Evolutionary conservation across 2,888 invertebrate species (phyloP).

Genomic region (Platycnemis pennipes): DNA sequence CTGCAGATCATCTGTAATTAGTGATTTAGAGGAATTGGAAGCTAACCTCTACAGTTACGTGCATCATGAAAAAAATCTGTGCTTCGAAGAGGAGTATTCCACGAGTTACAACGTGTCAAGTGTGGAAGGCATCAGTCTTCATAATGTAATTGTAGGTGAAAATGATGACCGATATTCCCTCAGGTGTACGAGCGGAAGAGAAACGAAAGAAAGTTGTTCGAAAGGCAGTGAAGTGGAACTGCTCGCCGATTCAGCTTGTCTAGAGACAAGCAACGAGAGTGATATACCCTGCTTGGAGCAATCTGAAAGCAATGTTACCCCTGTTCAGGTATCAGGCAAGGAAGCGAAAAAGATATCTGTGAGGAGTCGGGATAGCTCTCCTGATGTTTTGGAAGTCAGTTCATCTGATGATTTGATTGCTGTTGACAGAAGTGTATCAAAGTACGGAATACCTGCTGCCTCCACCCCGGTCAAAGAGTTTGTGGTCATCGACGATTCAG

Average conservation of each 20-base stretch:
- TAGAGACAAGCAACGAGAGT: not conserved
- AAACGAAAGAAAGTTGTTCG: not conserved
- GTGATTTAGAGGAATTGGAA: slow-evolving; percentile 61
- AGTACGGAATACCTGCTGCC: not conserved
- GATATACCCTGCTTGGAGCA: not conserved
- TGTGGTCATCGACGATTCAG: slow-evolving; percentile 46
- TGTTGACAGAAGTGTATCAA: not conserved
- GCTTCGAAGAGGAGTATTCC: not conserved
- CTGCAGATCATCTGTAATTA: slow-evolving; percentile 59
- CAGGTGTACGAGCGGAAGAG: not conserved
- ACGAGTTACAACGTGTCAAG: not conserved
- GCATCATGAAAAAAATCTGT: slow-evolving; percentile 26
- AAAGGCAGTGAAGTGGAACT: not conserved
- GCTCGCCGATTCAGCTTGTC: slow-evolving; percentile 10
- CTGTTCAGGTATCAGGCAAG: not conserved
- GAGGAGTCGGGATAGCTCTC: not conserved
- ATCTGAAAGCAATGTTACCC: not conserved
- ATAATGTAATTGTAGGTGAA: not conserved
- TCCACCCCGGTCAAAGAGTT: not conserved
- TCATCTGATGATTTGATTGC: slow-evolving; percentile 28
- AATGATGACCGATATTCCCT: not conserved
- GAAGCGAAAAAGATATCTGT: not conserved
- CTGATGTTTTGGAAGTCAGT: not conserved
- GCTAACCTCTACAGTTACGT: slow-evolving; percentile 42
- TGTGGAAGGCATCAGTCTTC: not conserved